Percentiles rank a stretch among this genome's conserved stretches.
Evolutionary conservation across 23 tunicate species (phyloP).

Genomic region (Trididemnum miniatum): DNA sequence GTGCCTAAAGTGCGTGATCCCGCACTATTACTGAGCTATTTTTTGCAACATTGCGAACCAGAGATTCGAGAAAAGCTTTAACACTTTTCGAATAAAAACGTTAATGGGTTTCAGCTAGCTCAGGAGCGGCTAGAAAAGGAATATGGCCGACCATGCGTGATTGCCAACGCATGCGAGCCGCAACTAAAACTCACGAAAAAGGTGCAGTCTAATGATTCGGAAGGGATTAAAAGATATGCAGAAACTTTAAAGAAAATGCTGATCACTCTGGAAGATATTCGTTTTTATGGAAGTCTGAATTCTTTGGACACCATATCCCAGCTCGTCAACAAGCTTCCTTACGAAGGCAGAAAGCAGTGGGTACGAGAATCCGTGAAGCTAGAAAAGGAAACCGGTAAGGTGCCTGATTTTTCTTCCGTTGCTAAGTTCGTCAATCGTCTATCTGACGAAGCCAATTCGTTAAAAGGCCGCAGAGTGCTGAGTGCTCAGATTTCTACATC

Average conservation of each 20-base stretch:
- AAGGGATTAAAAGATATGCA: neutral
- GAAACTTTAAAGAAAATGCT: neutral
- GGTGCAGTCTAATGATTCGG: neutral
- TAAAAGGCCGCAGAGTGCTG: neutral
- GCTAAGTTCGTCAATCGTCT: neutral
- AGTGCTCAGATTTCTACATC: neutral
- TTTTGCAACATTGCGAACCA: too few relatives aligned
- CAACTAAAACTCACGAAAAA: neutral
- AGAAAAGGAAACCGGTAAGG: neutral
- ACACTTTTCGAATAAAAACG: neutral
- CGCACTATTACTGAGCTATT: too few relatives aligned
- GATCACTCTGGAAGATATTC: neutral
- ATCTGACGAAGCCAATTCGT: neutral
- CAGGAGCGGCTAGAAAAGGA: neutral
- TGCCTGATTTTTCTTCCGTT: neutral
- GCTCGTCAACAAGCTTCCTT: neutral
- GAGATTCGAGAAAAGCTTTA: too few relatives aligned
- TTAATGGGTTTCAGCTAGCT: neutral
- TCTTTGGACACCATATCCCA: conserved; percentile 2
- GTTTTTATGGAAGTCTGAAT: neutral
- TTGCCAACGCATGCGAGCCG: neutral
- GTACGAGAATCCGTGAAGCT: neutral
- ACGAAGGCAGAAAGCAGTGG: neutral
- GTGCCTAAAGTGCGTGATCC: too few relatives aligned
- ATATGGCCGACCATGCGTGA: neutral